phyloP scores from a whole-genome alignment of 2,797 vertebrate genomes.

The Labroides dimidiatus region DNA sequence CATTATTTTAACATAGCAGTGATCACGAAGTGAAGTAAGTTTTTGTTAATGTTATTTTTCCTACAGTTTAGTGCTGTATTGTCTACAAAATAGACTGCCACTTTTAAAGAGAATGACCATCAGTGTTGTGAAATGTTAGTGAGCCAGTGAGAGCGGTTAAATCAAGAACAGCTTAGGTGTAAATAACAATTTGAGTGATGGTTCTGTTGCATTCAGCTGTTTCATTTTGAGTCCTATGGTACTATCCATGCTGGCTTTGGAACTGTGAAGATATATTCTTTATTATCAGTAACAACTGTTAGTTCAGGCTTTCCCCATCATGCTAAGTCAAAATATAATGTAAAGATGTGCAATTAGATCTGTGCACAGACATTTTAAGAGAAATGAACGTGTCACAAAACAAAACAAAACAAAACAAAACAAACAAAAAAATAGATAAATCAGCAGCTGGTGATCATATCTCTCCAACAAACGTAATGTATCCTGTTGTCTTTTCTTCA shows the following conservation, averaged over 20 bases:
- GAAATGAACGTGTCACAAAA: background rate
- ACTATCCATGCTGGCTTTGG: background rate
- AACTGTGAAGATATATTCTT: background rate
- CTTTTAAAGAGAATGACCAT: background rate
- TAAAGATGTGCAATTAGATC: background rate
- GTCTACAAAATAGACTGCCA: background rate
- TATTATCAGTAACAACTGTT: background rate
- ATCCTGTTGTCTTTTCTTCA: slow-evolving; percentile 20
- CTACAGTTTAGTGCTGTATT: too few relatives aligned
- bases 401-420: too few relatives aligned
- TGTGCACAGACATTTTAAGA: slow-evolving; percentile 14
- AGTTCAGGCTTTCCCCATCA: too few relatives aligned
- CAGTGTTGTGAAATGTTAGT: background rate
- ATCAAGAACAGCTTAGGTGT: background rate
- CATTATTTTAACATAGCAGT: too few relatives aligned
- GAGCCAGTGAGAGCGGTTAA: background rate
- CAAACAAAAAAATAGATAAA: slow-evolving; percentile 1
- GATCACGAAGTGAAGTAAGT: too few relatives aligned
- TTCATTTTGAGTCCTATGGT: background rate
- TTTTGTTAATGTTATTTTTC: too few relatives aligned
- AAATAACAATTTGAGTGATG: background rate
- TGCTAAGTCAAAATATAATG: too few relatives aligned
- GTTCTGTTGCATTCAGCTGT: background rate
- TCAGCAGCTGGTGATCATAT: slow-evolving; percentile 30
- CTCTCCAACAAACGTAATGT: slow-evolving; percentile 12